Evolutionary conservation across 1,140 invertebrate species (phyloP), one percentile per base, ranked within the genome.

Genomic region (Onthophagus taurus): DNA sequence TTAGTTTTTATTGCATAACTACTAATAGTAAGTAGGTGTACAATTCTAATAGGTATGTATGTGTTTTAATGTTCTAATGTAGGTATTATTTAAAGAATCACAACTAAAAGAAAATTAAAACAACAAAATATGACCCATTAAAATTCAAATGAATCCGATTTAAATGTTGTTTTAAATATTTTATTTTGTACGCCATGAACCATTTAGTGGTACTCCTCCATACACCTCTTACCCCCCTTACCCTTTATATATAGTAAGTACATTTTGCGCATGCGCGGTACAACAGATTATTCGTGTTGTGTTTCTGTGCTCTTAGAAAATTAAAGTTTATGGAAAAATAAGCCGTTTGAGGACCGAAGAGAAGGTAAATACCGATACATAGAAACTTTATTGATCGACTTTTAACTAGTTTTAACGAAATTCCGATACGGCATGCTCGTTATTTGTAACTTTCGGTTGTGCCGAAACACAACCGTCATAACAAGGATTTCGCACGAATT

Each of bases 271-370:
- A 49, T 49, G 55, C 52, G 41, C 36, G 14, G 19, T 43, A 14
- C 23, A 36, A 53, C 34, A 47, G 43, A 51, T 51, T 49, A 51
- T 55, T 36, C 48, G 45, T 54, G 47, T 33, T 35, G 30, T 47
- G 53, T 42, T 47, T 48, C 24, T 53, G 45, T 53, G 48, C 48
- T 51, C 35, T 53, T 43, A 34, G 17, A 55, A 53, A 55, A 52
- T 55, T 49, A 38, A 52, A 50, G 43, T 52, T 50, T 47, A 48
- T 26, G 9, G 31, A 44, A 42, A 45, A 44, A 48, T 31, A 19
- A 4, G 21, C 41, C 16, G 11, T 24, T 20, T 18, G 37, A 31
- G 16, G 26, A 4, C 18, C 18, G 23, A 20, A 39, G 8, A 18
- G 20, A 43, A 48, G 50, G 47, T 52, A 52, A 44, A 31, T 50